Evolutionary conservation across 2,888 invertebrate genomes (phyloP).

Genomic region (Hemicrepidius hirtus): DNA sequence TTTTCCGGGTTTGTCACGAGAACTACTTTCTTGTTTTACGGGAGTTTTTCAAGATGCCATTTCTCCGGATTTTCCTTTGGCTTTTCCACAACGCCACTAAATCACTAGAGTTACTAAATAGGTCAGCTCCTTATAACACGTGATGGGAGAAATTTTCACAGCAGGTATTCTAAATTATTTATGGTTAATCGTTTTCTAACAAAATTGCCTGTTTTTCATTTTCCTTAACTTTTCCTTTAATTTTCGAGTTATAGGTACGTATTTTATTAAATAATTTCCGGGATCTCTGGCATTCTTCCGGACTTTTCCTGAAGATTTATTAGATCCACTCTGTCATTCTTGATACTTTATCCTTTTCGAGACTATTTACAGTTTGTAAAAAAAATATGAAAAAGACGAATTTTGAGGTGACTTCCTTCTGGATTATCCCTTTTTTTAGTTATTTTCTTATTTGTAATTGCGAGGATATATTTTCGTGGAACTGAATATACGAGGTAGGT

Average conservation of each 20-base stretch:
- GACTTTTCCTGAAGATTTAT: constrained; percentile 29
- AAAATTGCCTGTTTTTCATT: not conserved
- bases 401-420: not conserved
- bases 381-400: not conserved
- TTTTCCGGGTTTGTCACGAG: constrained; percentile 5
- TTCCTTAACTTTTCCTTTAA: constrained; percentile 15
- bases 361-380: not conserved
- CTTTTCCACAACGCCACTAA: constrained; percentile 11
- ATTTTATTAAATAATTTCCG: constrained; percentile 38
- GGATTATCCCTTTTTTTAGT: not conserved
- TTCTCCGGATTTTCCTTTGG: constrained; percentile 16
- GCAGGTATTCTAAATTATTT: constrained; percentile 5
- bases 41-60: constrained; percentile 27
- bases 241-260: not conserved
- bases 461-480: too few relatives aligned
- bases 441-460: too few relatives aligned
- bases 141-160: constrained; percentile 8
- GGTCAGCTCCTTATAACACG: constrained; percentile 14
- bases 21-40: constrained; percentile 23
- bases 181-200: not conserved
- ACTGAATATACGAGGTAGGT: too few relatives aligned
- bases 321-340: constrained; percentile 21
- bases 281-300: constrained; percentile 25
- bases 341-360: constrained; percentile 20
- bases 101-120: constrained; percentile 25